Base-by-base conservation (phyloP, 2,888 invertebrate genomes). In the Blomia tropicalis region DNA sequence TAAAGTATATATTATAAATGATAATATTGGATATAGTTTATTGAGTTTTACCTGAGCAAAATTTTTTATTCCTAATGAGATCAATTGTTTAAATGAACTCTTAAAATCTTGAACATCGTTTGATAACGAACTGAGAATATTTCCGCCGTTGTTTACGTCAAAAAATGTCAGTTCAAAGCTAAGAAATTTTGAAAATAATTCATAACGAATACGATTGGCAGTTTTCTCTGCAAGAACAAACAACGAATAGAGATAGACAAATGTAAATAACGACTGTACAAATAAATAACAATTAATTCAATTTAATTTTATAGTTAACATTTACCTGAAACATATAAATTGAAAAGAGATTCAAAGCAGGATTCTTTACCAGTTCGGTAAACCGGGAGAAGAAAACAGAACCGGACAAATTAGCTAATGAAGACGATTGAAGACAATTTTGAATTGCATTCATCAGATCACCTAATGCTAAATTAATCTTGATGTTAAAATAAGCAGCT, bases 21-120 rank as follows among this genome's bases (percentile, higher is more conserved):
- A 58, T 5, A 2, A 56, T 19, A 36, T 51, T 29, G 2, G 41
- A 47, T 31, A 19, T 1, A 4, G 17, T 30, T 7, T 29, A 4
- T 31, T n/a, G 22, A 30, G 19, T 14, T 1, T 51, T 66, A 91
- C 85, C 79, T 93, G 93, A 0, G 92, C 85, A 3, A 80, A 74
- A 54, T 90, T 88, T 63, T 90, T 78, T 31, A 96, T 74, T 1
- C 95, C 95, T 70, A 92, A 92, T 1, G 93, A 87, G 53, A 96
- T 82, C 27, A 86, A 85, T 70, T 86, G 82, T 73, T 96, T 96
- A 72, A 96, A 95, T 1, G 88, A 85, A 69, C 92, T 90, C 75
- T 96, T 96, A 73, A 96, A 95, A 71, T 95, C 93, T 73, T 96
- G 93, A 7, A 95, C 83, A 75, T 96, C 95, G 53, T 85, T 82